Evolutionary conservation across 2,113 vertebrate species (phyloP).

Genomic region (Microcebus ravelobensis): DNA sequence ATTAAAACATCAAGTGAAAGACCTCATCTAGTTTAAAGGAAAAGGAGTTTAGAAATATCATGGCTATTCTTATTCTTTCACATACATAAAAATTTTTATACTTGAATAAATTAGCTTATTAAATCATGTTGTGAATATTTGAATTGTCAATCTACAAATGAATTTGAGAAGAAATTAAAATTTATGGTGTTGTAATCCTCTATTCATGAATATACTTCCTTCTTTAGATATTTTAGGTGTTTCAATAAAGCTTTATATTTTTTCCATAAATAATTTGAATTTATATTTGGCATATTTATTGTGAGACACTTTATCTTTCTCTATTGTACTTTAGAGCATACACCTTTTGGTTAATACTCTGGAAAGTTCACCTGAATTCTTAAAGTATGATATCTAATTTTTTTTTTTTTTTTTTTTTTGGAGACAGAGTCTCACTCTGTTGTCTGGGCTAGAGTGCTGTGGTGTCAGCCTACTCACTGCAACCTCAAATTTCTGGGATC

Average conservation of each 20-base stretch:
- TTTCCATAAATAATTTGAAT: neutral
- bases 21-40: neutral
- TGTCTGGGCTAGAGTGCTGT: too few relatives aligned
- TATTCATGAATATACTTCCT: neutral
- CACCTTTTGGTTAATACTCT: neutral
- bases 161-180: neutral
- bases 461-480: too few relatives aligned
- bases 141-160: neutral
- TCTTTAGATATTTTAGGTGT: neutral
- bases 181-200: neutral
- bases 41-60: neutral
- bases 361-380: neutral
- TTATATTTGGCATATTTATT: neutral
- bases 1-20: neutral
- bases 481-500: too few relatives aligned
- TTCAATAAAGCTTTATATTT: conserved; percentile 7
- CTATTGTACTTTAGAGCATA: neutral
- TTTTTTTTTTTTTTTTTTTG: neutral
- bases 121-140: neutral
- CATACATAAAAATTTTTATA: neutral
- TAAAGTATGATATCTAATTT: neutral
- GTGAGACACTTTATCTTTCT: neutral
- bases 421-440: too few relatives aligned
- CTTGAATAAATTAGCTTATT: neutral
- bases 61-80: neutral